Conservation (phyloP, 2,797 vertebrate genomes). For the Sebastes goodei region DNA sequence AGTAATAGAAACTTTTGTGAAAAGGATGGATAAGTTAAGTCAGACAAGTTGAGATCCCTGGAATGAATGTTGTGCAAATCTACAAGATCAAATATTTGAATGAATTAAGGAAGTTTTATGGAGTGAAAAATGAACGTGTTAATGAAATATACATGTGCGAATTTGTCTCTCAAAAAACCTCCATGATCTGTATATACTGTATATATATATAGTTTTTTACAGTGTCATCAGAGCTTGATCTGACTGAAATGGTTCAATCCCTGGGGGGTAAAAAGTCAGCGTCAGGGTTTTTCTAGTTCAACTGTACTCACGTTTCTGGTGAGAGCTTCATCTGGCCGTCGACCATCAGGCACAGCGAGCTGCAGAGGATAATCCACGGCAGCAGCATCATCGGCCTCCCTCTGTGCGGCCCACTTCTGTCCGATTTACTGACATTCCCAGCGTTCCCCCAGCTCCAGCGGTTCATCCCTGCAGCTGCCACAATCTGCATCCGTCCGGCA, state of each 20-base stretch:
- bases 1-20: neutral
- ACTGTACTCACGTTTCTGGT: conserved; percentile 89
- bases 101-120: neutral
- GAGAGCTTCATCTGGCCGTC: conserved; percentile 88
- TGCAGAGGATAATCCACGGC: conserved; percentile 81
- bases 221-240: neutral
- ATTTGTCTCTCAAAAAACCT: neutral
- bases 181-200: neutral
- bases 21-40: neutral
- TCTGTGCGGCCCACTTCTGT: conserved; percentile 53
- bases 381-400: conserved; percentile 63
- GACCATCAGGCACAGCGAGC: conserved; percentile 72
- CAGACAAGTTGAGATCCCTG: neutral
- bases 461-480: conserved; percentile 68
- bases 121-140: neutral
- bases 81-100: neutral
- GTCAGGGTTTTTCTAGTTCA: neutral
- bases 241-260: neutral
- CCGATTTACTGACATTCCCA: conserved; percentile 48
- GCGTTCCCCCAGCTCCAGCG: conserved; percentile 28
- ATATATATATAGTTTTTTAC: neutral
- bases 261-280: neutral
- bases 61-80: neutral
- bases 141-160: neutral
- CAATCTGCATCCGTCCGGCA: conserved; percentile 40